A percentile compares a stretch with the other conserved stretches of the same genome.
phyloP scores from a whole-genome alignment of 2,113 vertebrate genomes.

The Ochotona princeps region DNA sequence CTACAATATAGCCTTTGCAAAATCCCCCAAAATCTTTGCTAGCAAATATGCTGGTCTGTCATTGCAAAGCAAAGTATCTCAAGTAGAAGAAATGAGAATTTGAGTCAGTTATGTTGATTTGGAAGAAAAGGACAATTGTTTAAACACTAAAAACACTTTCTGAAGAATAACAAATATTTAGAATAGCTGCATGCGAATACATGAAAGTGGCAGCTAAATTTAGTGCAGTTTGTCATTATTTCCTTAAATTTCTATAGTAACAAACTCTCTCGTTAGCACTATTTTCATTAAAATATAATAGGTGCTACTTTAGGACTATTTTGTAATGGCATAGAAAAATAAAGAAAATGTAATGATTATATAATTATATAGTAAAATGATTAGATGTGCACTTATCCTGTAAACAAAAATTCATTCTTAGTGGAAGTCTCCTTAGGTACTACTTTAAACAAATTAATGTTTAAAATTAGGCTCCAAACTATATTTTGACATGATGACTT shows the following conservation, averaged over 20 bases:
- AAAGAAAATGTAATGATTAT: constrained; percentile 8
- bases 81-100: not conserved
- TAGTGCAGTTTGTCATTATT: not conserved
- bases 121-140: not conserved
- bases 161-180: not conserved
- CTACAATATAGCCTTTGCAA: not conserved
- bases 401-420: not conserved
- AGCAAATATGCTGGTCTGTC: not conserved
- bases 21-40: not conserved
- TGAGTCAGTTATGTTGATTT: not conserved
- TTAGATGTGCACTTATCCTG: constrained; percentile 27
- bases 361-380: constrained; percentile 24
- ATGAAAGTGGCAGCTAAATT: not conserved
- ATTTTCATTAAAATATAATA: not conserved
- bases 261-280: not conserved
- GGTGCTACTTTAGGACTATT: not conserved
- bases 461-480: constrained; percentile 31
- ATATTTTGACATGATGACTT: not conserved
- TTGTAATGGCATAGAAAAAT: constrained; percentile 51
- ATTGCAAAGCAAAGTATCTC: constrained; percentile 29
- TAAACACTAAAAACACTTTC: not conserved
- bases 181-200: not conserved
- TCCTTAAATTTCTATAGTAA: not conserved
- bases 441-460: constrained; percentile 4
- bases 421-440: not conserved